These are phyloP conservation scores for Morelia viridis DNA, from an alignment of 2,797 vertebrate genomes.

Conservation along the genomic window DNA sequence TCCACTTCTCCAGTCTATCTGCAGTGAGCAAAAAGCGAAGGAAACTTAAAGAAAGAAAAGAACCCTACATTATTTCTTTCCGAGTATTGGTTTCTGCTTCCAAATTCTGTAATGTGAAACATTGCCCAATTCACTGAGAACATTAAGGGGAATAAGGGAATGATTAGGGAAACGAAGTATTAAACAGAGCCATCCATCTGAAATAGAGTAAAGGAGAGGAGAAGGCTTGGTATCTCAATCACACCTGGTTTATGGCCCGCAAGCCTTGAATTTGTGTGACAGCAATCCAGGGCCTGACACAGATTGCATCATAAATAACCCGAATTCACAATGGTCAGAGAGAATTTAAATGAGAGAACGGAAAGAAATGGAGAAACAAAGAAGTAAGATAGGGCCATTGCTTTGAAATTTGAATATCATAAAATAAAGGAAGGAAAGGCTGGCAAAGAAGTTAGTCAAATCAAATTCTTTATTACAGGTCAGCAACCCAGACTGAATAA, in stretches of 20 bases:
- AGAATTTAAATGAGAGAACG: slow-evolving; percentile 37
- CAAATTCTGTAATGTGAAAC: slow-evolving; percentile 12
- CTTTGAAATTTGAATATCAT: background rate
- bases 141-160: slow-evolving; percentile 34
- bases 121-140: background rate
- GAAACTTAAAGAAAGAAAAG: background rate
- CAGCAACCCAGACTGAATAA: background rate
- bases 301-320: slow-evolving; percentile 61
- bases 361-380: slow-evolving; percentile 36
- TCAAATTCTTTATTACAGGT: background rate
- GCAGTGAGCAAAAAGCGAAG: background rate
- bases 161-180: slow-evolving; percentile 39
- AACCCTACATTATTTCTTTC: background rate
- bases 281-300: slow-evolving; percentile 52
- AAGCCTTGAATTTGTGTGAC: slow-evolving; percentile 60
- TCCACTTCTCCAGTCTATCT: fast-evolving
- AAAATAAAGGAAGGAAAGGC: background rate
- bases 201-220: slow-evolving; percentile 25
- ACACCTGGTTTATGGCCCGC: slow-evolving; percentile 46
- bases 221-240: slow-evolving; percentile 51
- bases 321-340: slow-evolving; percentile 42
- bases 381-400: background rate
- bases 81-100: background rate
- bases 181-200: slow-evolving; percentile 40
- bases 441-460: slow-evolving; percentile 3